These are phyloP conservation scores for Stenodema calcarata DNA, from an alignment of 2,888 invertebrate genomes.

Conservation along the genomic window DNA sequence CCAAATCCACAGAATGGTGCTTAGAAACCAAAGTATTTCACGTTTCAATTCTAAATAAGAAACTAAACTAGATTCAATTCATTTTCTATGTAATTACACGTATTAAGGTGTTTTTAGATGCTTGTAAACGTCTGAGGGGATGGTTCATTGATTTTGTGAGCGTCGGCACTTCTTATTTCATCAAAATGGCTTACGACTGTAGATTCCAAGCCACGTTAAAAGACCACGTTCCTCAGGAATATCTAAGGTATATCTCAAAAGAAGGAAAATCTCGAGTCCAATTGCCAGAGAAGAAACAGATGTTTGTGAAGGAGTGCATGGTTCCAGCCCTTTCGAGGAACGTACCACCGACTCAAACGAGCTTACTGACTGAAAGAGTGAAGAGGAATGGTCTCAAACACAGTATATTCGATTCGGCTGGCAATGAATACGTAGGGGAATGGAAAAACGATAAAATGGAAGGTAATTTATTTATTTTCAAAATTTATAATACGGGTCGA, in stretches of 20 bases:
- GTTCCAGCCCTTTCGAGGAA: not conserved
- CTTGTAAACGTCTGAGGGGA: no score
- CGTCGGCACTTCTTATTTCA: no score
- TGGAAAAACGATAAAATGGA: slow-evolving; percentile 63
- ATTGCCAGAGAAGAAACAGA: not conserved
- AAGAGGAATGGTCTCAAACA: slow-evolving; percentile 68
- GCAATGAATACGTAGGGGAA: slow-evolving; percentile 68
- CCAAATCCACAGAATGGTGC: no score
- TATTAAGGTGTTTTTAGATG: no score
- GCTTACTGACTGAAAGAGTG: slow-evolving; percentile 62
- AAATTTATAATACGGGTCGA: not conserved
- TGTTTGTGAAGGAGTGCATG: slow-evolving; percentile 33
- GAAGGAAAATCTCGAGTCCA: not conserved
- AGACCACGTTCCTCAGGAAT: slow-evolving; percentile 6
- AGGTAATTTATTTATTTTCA: slow-evolving; percentile 44
- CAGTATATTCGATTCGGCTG: slow-evolving; percentile 67
- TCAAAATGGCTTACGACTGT: slow-evolving; percentile 23
- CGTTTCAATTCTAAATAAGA: no score
- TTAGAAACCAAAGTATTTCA: no score
- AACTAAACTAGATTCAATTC: no score
- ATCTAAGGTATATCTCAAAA: not conserved
- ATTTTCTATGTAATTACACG: no score
- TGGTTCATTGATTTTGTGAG: no score
- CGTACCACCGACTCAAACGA: not conserved
- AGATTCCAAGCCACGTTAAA: slow-evolving; percentile 9